Conservation (phyloP, 1,140 invertebrate genomes). For the Carposina sasakii region DNA sequence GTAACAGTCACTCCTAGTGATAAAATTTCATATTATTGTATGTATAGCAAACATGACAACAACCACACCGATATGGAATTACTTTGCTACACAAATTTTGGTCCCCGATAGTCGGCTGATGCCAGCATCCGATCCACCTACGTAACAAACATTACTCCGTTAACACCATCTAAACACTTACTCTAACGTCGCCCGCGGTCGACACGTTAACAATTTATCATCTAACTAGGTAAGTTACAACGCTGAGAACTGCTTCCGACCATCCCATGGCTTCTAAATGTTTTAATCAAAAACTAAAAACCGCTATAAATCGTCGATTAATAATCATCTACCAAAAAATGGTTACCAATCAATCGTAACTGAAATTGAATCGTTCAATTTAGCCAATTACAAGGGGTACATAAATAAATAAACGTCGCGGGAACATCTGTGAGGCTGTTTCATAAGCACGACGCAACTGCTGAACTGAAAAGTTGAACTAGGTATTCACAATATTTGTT, state of each 20-base stretch:
- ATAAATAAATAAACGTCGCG: too few species aligned
- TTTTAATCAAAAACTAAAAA: conserved; percentile 28
- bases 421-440: too few species aligned
- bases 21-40: conserved; percentile 52
- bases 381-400: too few species aligned
- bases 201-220: conserved; percentile 52
- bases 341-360: too few species aligned
- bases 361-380: too few species aligned
- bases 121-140: conserved; percentile 30
- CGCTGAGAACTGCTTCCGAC: too few species aligned
- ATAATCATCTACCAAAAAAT: too few species aligned
- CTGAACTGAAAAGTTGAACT: too few species aligned
- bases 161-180: conserved; percentile 48
- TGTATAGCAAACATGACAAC: conserved; percentile 43
- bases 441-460: too few species aligned
- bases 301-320: too few species aligned
- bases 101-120: conserved; percentile 43
- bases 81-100: conserved; percentile 57
- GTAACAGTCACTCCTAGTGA: conserved; percentile 54
- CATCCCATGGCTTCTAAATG: too few species aligned
- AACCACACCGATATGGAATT: conserved; percentile 38
- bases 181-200: conserved; percentile 32
- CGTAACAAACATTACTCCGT: conserved; percentile 31
- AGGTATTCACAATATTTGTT: too few species aligned
- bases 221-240: conserved; percentile 33